phyloP scores from a whole-genome alignment of 2,888 invertebrate species.

The Agrochola lychnidis region DNA sequence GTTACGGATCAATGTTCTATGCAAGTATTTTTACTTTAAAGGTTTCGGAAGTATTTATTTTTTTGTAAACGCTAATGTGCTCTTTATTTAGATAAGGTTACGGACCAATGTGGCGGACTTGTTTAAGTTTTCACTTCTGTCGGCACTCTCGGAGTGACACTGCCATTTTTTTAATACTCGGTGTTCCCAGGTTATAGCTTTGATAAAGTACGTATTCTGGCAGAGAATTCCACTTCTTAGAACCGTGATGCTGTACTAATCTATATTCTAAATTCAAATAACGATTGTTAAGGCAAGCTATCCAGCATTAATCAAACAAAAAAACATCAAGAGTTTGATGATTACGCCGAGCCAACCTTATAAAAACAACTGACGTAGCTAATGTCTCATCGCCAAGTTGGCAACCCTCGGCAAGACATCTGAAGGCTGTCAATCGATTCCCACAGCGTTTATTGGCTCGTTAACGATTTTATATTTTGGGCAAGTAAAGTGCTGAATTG shows the following conservation, averaged over 20 bases:
- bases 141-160: no score
- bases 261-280: neutral
- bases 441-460: conserved; percentile 49
- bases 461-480: conserved; percentile 58
- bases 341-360: conserved; percentile 6
- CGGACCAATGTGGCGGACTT: no score
- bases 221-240: neutral
- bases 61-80: no score
- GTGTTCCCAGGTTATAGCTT: neutral
- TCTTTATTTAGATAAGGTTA: no score
- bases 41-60: no score
- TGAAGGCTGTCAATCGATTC: conserved; percentile 46
- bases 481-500: conserved; percentile 37
- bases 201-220: neutral
- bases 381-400: conserved; percentile 42
- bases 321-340: neutral
- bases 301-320: neutral
- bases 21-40: no score
- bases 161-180: no score
- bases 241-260: neutral
- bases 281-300: neutral
- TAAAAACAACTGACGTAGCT: conserved; percentile 29
- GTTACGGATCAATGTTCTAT: no score
- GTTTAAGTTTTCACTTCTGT: no score
- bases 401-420: conserved; percentile 22